Evolutionary conservation across 2,888 invertebrate genomes (phyloP), one percentile per base, ranked within the genome.

Genomic region (Thelaira solivaga): DNA sequence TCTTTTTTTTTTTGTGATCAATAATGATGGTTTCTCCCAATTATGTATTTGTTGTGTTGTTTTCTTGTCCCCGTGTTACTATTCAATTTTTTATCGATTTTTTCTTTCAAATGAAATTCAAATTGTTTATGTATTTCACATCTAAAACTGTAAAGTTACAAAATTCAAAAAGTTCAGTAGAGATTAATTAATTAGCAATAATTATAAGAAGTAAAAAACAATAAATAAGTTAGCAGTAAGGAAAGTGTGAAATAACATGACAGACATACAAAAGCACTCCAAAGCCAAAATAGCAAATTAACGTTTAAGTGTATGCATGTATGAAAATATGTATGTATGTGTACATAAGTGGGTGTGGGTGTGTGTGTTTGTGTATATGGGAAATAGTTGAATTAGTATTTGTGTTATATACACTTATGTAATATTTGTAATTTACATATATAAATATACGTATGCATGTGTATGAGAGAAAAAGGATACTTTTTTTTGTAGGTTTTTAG

Each of bases 321-420:
- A 10, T 65, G 34, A 39, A 10, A 43, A 18, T 29, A 43, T 61
- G 8, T 39, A 18, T 41, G 36, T 57, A 1, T 29, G 13, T 41
- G n/a, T n/a, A n/a, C n/a, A n/a, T n/a, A n/a, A n/a, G n/a, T n/a
- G n/a, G n/a, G n/a, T n/a, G n/a, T n/a, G 1, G 1, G 6, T 36
- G n/a, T 31, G 8, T 49, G 34, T 72, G 4, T 55, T 11, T 55
- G 8, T 34, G 31, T 61, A 18, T 61, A 18, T 62, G 55, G 45
- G 55, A 62, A 47, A 45, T 11, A 31, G 45, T 61, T 61, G 31
- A 45, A 49, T 16, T 62, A 53, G 26, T 59, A 43, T 61, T 68
- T 57, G 62, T 79, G 39, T 69, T 69, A 43, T 71, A 59, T 72
- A 80, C 72, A 81, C 78, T 76, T 80, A 81, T 81, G 78, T 79